Base-by-base conservation (phyloP, 2,797 vertebrate genomes). In the Toxotes lorentzi region DNA sequence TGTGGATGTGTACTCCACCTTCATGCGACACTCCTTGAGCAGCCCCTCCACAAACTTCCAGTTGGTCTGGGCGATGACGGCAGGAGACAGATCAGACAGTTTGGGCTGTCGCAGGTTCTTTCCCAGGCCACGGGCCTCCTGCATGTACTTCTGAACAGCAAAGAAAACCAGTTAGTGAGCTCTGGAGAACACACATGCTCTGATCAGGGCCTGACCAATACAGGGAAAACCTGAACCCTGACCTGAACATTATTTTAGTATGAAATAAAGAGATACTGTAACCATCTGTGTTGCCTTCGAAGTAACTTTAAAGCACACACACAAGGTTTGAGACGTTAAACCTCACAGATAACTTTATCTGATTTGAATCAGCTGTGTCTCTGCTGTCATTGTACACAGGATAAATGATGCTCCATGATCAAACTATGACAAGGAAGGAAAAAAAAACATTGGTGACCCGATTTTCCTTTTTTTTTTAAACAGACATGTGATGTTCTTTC, bases 51-150 rank as follows among this genome's bases (percentile, higher is more conserved):
- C 97, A 85, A 99, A 99, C 90, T 98, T 99, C 73, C 95, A 97
- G 94, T 98, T 99, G 90, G 97, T 99, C 85, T 98, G 97, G 0
- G 97, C 97, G 79, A 99, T 98, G 82, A 99, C 97, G 4, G 97
- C 97, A 0, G 97, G 97, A 40, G 97, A 98, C 48, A 98, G 95
- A 84, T 98, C 97, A 0, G 97, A 98, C 81, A 99, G 90, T 86
- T 97, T 98, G 81, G 97, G 97, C 81, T 98, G 97, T 76, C 97
- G 94, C 45, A 97, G 90, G 88, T 95, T 97, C 92, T 98, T 98
- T 63, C 97, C 96, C 88, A 98, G 93, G 88, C 94, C 95, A 73
- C 97, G 96, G 0, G 96, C 96, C 79, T 98, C 97, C 91, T 98
- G 97, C 96, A 97, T 96, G 65, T 96, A 97, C 92, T 97, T 97